Evolutionary conservation across 2,113 vertebrate species (phyloP).

Genomic region (Nyctereutes procyonoides): DNA sequence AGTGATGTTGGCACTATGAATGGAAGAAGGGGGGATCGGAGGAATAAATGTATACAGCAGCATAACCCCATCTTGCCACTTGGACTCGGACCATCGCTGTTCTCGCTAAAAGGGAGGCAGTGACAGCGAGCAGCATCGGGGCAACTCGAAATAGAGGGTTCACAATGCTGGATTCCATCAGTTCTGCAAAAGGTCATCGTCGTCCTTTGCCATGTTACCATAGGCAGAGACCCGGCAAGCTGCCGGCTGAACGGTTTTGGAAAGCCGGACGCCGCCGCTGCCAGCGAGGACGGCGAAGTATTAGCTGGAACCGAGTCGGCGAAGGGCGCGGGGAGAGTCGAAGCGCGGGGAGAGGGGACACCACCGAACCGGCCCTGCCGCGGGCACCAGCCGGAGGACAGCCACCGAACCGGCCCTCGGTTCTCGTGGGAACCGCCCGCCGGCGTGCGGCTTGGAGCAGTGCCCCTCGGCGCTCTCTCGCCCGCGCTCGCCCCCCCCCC

Average conservation of each 20-base stretch:
- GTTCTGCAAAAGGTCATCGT: slow-evolving; percentile 62
- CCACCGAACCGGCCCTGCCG: too few relatives aligned
- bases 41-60: neutral
- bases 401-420: too few relatives aligned
- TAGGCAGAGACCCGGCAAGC: slow-evolving; percentile 52
- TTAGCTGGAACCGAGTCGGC: slow-evolving; percentile 61
- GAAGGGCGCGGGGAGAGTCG: slow-evolving; percentile 64
- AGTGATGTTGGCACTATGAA: slow-evolving; percentile 47
- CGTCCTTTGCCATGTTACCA: slow-evolving; percentile 65
- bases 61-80: slow-evolving; percentile 22
- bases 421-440: too few relatives aligned
- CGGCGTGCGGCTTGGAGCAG: too few relatives aligned
- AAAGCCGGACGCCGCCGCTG: slow-evolving; percentile 62
- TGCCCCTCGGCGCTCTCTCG: too few relatives aligned
- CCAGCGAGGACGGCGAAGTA: slow-evolving; percentile 62
- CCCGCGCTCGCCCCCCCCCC: too few relatives aligned
- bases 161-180: slow-evolving; percentile 48
- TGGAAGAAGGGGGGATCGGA: neutral
- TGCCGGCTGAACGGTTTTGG: slow-evolving; percentile 55
- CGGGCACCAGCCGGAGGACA: too few relatives aligned
- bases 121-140: slow-evolving; percentile 3
- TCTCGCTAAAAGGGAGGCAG: neutral
- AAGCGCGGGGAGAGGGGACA: too few relatives aligned
- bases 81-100: neutral
- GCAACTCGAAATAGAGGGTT: slow-evolving; percentile 47